Evolutionary conservation across 2,797 vertebrate genomes (phyloP).

Genomic region (Merluccius polli): DNA sequence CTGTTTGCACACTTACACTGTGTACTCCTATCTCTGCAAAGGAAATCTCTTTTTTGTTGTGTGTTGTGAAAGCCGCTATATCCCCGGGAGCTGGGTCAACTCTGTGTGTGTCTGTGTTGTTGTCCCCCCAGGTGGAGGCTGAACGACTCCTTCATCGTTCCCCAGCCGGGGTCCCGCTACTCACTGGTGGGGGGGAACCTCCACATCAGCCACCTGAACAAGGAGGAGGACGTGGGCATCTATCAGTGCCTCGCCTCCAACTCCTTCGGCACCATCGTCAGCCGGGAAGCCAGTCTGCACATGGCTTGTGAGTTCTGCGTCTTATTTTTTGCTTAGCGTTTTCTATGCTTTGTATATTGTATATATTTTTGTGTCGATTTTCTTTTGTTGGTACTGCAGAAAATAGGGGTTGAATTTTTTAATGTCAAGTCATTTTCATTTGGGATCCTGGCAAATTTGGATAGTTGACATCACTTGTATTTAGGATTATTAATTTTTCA

Average conservation of each 20-base stretch:
- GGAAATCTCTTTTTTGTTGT: too few relatives aligned
- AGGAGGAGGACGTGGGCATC: constrained; percentile 82
- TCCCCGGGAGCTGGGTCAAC: too few relatives aligned
- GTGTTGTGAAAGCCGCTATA: too few relatives aligned
- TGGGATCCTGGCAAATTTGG: too few relatives aligned
- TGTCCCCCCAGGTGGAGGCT: constrained; percentile 85
- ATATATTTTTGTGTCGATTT: too few relatives aligned
- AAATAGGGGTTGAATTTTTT: too few relatives aligned
- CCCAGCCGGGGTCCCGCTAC: constrained; percentile 82
- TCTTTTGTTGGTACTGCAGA: too few relatives aligned
- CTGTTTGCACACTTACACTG: too few relatives aligned
- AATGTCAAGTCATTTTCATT: too few relatives aligned
- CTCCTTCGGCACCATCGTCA: constrained; percentile 87
- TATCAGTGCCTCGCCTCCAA: constrained; percentile 94
- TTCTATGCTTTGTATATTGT: background rate
- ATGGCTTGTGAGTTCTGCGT: constrained; percentile 86
- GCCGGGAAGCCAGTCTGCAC: constrained; percentile 88
- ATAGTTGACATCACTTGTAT: too few relatives aligned
- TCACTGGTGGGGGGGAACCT: constrained; percentile 84
- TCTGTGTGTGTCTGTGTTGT: background rate
- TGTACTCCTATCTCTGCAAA: background rate
- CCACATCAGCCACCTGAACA: constrained; percentile 85
- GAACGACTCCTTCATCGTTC: constrained; percentile 83
- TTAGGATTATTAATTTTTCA: background rate
- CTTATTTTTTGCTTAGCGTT: background rate